phyloP scores from a whole-genome alignment of 2,797 vertebrate species.

The Pachyuromys duprasi region DNA sequence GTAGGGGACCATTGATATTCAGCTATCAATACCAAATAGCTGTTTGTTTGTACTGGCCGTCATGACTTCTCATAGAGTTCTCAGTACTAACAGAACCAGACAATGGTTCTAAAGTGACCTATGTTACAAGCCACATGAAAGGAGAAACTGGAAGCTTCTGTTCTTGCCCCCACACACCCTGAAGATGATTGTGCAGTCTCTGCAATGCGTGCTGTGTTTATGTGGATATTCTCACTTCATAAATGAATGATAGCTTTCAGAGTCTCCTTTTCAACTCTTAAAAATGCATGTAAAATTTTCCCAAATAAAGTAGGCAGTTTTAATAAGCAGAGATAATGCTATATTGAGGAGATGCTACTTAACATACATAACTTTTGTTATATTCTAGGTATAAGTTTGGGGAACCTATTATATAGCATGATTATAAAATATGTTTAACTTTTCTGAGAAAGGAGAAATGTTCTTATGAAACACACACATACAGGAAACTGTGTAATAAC shows the following conservation, averaged over 20 bases:
- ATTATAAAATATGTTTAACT: background rate
- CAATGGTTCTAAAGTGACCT: background rate
- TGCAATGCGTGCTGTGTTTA: background rate
- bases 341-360: background rate
- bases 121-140: background rate
- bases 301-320: constrained; percentile 4
- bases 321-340: background rate
- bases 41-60: background rate
- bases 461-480: background rate
- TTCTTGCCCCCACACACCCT: background rate
- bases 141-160: background rate
- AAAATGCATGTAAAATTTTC: background rate
- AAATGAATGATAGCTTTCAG: constrained; percentile 40
- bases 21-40: background rate
- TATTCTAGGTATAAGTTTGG: background rate
- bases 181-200: background rate
- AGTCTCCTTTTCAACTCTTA: constrained; percentile 40
- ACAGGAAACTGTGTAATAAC: background rate
- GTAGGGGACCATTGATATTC: background rate
- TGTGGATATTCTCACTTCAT: background rate
- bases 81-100: background rate
- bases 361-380: background rate
- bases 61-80: background rate
- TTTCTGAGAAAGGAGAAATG: background rate
- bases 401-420: background rate